phyloP scores from a whole-genome alignment of 2,113 vertebrate species.

The Crotalus helleri region DNA sequence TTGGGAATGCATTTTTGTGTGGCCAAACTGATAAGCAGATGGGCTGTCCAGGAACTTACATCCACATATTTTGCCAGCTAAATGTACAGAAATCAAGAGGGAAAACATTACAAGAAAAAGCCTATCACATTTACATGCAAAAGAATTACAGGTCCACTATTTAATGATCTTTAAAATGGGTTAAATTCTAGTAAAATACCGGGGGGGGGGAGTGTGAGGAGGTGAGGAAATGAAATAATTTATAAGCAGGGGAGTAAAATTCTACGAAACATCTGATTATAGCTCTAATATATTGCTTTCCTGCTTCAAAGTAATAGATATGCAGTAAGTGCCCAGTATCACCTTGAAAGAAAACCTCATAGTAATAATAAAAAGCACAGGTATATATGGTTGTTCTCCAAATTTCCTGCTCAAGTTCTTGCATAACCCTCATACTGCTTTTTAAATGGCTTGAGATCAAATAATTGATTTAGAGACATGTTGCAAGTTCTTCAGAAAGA shows the following conservation, averaged over 20 bases:
- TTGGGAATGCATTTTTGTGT: conserved; percentile 33
- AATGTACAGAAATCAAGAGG: conserved; percentile 33
- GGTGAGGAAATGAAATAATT: neutral
- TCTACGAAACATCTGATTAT: conserved; percentile 45
- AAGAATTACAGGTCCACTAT: conserved; percentile 25
- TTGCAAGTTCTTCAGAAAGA: neutral
- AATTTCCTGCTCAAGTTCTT: neutral
- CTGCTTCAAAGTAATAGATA: conserved; percentile 53
- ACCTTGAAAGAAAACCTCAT: neutral
- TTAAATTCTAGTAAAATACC: conserved; percentile 18
- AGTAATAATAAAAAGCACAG: neutral
- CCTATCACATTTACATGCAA: conserved; percentile 47
- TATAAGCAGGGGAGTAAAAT: neutral
- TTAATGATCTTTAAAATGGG: conserved; percentile 35
- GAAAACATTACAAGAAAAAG: neutral
- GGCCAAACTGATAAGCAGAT: neutral
- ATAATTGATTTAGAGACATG: neutral
- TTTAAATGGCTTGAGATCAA: neutral
- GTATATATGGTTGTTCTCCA: neutral
- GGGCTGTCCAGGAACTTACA: conserved; percentile 23
- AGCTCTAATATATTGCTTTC: conserved; percentile 46
- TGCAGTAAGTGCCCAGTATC: conserved; percentile 56
- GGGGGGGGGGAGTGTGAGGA: no score
- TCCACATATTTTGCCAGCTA: conserved; percentile 26
- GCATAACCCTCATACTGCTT: neutral